These are phyloP conservation scores for Lonchura striata DNA, from an alignment of 2,113 vertebrate genomes.

Conservation along the genomic window DNA sequence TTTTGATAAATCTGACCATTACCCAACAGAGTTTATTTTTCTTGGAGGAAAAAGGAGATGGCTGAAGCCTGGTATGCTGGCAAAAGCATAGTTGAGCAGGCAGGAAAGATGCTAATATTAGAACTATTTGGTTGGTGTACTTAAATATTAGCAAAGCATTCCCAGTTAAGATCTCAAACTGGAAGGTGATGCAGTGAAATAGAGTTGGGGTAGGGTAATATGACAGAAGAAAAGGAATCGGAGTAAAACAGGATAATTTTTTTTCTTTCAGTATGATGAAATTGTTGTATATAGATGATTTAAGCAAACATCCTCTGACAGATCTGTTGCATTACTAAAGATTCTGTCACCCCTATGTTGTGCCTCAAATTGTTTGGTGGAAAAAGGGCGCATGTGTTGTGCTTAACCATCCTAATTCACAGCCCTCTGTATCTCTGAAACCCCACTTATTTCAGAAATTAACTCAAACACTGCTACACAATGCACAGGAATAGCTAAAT, in stretches of 20 bases:
- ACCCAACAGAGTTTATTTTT: not conserved
- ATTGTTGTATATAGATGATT: not conserved
- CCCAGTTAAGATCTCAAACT: not conserved
- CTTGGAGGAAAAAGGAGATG: not conserved
- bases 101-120: not conserved
- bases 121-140: not conserved
- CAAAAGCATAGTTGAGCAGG: not conserved
- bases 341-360: not conserved
- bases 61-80: not conserved
- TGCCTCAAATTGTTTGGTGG: not conserved
- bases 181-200: not conserved
- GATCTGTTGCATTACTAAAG: not conserved
- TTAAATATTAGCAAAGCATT: not conserved
- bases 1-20: constrained; percentile 21
- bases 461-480: not conserved
- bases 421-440: not conserved
- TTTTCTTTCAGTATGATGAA: not conserved
- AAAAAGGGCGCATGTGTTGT: not conserved
- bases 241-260: not conserved
- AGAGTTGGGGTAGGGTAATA: not conserved
- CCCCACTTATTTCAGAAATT: not conserved
- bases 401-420: not conserved
- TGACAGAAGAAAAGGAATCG: not conserved
- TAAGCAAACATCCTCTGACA: not conserved
- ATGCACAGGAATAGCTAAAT: not conserved